Evolutionary conservation across 2,888 invertebrate genomes (phyloP).

Genomic region (Stenurella melanura): DNA sequence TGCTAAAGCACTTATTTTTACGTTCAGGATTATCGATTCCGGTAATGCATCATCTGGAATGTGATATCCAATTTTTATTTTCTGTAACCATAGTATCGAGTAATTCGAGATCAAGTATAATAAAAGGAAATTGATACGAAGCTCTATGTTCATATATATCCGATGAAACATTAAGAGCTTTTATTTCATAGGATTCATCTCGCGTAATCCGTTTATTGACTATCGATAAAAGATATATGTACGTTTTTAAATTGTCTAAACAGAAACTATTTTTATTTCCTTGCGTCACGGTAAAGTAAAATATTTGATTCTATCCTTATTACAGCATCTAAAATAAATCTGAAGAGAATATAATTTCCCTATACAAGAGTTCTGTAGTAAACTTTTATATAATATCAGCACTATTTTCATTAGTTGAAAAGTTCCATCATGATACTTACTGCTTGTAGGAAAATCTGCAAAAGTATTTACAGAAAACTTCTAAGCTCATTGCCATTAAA

Average conservation of each 20-base stretch:
- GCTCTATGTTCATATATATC: slow-evolving; percentile 37
- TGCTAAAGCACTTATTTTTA: too few relatives aligned
- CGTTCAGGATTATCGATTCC: background rate
- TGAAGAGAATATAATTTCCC: too few relatives aligned
- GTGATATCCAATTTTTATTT: background rate
- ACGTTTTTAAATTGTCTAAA: background rate
- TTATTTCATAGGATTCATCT: slow-evolving; percentile 42
- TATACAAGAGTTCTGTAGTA: too few relatives aligned
- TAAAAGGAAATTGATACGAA: slow-evolving; percentile 40
- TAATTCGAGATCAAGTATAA: slow-evolving; percentile 22
- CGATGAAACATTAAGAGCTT: slow-evolving; percentile 43
- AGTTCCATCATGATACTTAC: too few relatives aligned
- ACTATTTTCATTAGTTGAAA: too few relatives aligned
- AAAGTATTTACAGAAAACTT: too few relatives aligned
- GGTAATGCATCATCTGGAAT: background rate
- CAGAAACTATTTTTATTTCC: background rate
- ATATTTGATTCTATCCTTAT: too few relatives aligned
- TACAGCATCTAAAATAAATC: too few relatives aligned
- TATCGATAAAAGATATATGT: background rate
- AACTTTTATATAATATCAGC: too few relatives aligned
- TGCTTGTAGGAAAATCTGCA: too few relatives aligned
- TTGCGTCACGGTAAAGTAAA: too few relatives aligned
- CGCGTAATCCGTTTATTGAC: slow-evolving; percentile 13
- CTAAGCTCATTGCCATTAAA: too few relatives aligned
- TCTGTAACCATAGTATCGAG: background rate